phyloP scores from a whole-genome alignment of 1,140 invertebrate genomes.

The Pachyrhynchus sulphureomaculatus region DNA sequence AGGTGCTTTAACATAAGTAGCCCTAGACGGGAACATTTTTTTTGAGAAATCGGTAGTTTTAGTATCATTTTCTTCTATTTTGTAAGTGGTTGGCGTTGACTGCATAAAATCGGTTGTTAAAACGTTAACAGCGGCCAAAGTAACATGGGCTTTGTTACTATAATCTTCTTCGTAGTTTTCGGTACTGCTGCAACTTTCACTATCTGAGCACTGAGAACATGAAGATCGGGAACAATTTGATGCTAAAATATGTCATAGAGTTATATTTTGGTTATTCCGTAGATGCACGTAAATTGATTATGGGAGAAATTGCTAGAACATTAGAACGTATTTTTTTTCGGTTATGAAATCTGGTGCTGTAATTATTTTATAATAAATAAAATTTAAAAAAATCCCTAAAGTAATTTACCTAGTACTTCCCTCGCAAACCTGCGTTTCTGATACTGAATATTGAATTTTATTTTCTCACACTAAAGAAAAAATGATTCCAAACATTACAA shows the following conservation, averaged over 20 bases:
- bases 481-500: no score
- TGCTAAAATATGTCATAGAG: conserved; percentile 52
- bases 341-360: no score
- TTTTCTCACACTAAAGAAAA: no score
- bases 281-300: no score
- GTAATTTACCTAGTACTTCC: no score
- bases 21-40: conserved; percentile 24
- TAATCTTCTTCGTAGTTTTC: conserved; percentile 49
- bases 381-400: no score
- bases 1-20: conserved; percentile 41
- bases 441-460: no score
- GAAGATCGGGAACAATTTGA: conserved; percentile 61
- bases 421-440: no score
- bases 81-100: conserved; percentile 49
- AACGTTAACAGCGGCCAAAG: conserved; percentile 39
- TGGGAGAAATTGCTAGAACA: no score
- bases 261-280: no score
- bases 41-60: conserved; percentile 6
- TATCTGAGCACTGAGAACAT: conserved; percentile 57
- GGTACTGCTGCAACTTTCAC: conserved; percentile 50
- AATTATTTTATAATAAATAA: no score
- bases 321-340: no score
- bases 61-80: conserved; percentile 15
- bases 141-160: conserved; percentile 19
- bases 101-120: conserved; percentile 50